Conservation (phyloP, 1,140 invertebrate species). For the Gerris buenoi region DNA sequence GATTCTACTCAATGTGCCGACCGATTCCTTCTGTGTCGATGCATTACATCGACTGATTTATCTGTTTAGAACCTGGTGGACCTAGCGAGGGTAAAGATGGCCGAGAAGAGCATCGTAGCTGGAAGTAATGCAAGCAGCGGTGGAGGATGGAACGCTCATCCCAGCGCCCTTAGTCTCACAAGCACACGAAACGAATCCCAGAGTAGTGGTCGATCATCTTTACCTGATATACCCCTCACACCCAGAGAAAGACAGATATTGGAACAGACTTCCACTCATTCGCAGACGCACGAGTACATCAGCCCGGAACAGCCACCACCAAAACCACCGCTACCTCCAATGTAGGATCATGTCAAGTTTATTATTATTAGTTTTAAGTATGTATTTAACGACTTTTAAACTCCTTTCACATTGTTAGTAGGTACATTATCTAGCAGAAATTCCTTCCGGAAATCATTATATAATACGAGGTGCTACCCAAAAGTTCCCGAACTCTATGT, state of each 20-base stretch:
- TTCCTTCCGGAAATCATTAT: too few relatives aligned
- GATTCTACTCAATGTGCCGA: too few relatives aligned
- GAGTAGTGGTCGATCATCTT: constrained; percentile 29
- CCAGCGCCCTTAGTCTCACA: neutral
- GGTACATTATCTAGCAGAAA: too few relatives aligned
- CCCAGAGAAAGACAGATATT: constrained; percentile 54
- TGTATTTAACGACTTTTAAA: too few relatives aligned
- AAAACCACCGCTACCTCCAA: constrained; percentile 67
- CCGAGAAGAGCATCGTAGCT: constrained; percentile 34
- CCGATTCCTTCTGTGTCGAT: too few relatives aligned
- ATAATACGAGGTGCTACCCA: too few relatives aligned
- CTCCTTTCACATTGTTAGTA: too few relatives aligned
- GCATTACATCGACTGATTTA: too few relatives aligned
- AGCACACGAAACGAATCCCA: constrained; percentile 2
- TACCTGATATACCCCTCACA: constrained; percentile 68
- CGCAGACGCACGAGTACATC: constrained; percentile 11
- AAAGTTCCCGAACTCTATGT: too few relatives aligned
- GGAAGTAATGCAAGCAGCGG: constrained; percentile 7
- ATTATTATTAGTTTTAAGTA: too few relatives aligned
- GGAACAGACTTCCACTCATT: constrained; percentile 36
- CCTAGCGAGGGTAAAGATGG: constrained; percentile 47
- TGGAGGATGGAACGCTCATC: constrained; percentile 3
- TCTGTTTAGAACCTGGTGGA: constrained; percentile 42
- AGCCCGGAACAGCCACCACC: constrained; percentile 54
- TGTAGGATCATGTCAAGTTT: too few relatives aligned